Evolutionary conservation across 1,140 invertebrate species (phyloP), one percentile per base, ranked within the genome.

Genomic region (Trichomalopsis sarcophagae): DNA sequence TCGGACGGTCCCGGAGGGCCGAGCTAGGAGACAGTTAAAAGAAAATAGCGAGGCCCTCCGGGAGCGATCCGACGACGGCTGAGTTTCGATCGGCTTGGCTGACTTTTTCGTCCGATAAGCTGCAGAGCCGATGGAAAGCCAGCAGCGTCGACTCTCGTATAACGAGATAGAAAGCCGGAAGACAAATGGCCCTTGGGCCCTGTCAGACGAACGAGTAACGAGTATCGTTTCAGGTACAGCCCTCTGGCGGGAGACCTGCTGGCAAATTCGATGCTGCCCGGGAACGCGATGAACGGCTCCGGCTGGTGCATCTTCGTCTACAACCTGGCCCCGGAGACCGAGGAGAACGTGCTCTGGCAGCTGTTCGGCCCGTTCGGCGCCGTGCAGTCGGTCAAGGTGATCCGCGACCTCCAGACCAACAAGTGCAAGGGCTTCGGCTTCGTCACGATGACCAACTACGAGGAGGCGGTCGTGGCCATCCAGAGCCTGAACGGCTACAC

Each of bases 341-440:
- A 99, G 93, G 99, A 99, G 93, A 99, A 98, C 93, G 97, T 99
- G 69, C 95, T 99, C 81, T 99, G 99, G 99, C 98, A 99, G 92
- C 94, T 99, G 87, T 99, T 99, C 94, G 99, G 98, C 5, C 99
- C 99, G 6, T 99, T 99, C 93, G 99, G 99, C 83, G 99, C 99
- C 85, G 99, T 99, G 83, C 98, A 99, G 93, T 98, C 97, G 91
- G 99, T 99, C 47, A 99, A 99, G 94, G 97, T 99, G 79, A 99
- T 99, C 90, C 96, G 98, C 86, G 99, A 99, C 94, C 95, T 98
- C 90, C 97, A 99, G 93, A 99, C 98, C 86, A 98, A 99, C 94
- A 99, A 99, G 94, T 99, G 99, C 95, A 99, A 99, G 94, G 99
- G 99, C 88, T 99, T 99, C 93, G 99, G 98, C n/a, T 99, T 99